Evolutionary conservation across 2,797 vertebrate genomes (phyloP), one percentile per base, ranked within the genome.

Genomic region (Sebastes minor): DNA sequence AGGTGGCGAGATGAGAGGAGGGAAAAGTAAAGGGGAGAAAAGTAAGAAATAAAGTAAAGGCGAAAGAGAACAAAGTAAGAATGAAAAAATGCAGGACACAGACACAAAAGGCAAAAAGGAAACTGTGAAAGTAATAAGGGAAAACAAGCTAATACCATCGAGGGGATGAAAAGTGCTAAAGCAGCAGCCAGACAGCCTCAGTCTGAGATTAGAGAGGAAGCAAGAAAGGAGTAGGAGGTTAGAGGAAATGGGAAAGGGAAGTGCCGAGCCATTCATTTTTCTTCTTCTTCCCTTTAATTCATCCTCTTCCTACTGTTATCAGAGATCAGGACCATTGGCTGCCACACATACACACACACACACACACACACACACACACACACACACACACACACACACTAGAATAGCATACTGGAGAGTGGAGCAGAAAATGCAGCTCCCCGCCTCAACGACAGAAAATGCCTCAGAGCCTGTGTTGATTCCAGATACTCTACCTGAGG

Each of bases 121-220:
- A 88, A 87, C 80, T 69, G 86, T 73, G 76, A 80, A 80, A 77
- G 85, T 76, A 82, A 89, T 75, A 79, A 69, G 76, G 71, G 46
- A 66, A 81, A 89, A 86, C 82, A 84, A 86, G 78, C 75, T 84
- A 78, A 81, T 68, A 75, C 53, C 64, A 85, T 76, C 71, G 71
- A 65, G 42, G 49, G 71, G 57, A 77, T 80, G 83, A 81, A 88
- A 88, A 85, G 70, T 77, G 84, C 71, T 70, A 84, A 63, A 86
- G 85, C 88, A 86, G 84, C 90, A 89, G 71, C 35, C 70, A 82
- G 69, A 86, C 64, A 81, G 78, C 66, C 78, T 67, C 57, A 77
- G 78, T 56, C 38, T 70, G 69, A 90, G 91, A 93, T 91, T 89
- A 92, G 77, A 92, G 84, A 85, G 70, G 76, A 80, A 83, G 81